Evolutionary conservation across 1,140 invertebrate species (phyloP).

Genomic region (Meloidogyne chitwoodi): DNA sequence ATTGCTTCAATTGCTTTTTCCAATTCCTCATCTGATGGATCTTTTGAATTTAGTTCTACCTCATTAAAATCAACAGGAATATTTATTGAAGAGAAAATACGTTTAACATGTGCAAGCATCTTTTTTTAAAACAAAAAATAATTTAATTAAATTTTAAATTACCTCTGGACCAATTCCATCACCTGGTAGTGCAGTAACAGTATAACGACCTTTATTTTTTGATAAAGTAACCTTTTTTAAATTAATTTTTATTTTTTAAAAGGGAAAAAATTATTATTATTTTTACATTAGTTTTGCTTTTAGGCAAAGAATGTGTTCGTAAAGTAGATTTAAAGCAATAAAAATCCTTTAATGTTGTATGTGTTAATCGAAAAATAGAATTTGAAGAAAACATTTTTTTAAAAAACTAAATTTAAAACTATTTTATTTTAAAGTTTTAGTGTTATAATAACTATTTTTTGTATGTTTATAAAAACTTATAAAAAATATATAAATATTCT

Average conservation of each 20-base stretch:
- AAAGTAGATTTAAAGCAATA: neutral
- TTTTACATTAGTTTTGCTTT: neutral
- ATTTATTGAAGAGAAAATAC: conserved; percentile 67
- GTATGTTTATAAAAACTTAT: too few relatives aligned
- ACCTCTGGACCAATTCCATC: conserved; percentile 90
- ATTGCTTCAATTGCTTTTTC: conserved; percentile 91
- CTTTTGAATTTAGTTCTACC: conserved; percentile 78
- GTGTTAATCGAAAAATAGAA: neutral
- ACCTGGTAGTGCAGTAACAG: conserved; percentile 85
- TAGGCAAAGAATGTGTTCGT: neutral
- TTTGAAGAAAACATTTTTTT: neutral
- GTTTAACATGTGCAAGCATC: conserved; percentile 4
- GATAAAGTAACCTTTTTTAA: conserved; percentile 63
- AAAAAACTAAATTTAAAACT: neutral
- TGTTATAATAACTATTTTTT: too few relatives aligned
- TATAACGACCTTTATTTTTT: conserved; percentile 86
- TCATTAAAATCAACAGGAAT: conserved; percentile 95
- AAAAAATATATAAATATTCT: too few relatives aligned
- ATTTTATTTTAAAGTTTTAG: too few relatives aligned
- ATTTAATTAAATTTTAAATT: neutral
- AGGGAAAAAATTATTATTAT: neutral
- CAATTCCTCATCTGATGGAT: conserved; percentile 74
- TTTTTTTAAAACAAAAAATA: neutral
- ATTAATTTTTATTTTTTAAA: neutral
- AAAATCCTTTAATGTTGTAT: neutral